A percentile compares a stretch with the other conserved stretches of the same genome.
These are phyloP conservation scores for Engraulis encrasicolus DNA, from an alignment of 2,113 vertebrate species.

Conservation along the genomic window DNA sequence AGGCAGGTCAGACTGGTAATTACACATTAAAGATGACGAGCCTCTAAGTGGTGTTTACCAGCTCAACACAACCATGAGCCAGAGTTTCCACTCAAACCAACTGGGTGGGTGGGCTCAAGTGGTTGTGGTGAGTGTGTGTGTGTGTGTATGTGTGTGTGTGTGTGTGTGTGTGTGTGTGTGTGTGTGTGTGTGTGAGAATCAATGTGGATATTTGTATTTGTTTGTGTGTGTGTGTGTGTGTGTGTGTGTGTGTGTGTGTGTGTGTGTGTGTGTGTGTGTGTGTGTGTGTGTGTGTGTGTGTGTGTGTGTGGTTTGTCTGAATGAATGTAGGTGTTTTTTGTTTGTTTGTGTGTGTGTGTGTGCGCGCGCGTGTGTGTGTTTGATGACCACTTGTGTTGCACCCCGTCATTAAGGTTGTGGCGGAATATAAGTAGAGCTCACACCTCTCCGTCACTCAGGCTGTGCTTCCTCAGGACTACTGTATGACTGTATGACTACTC, in stretches of 20 bases:
- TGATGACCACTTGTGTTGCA: background rate
- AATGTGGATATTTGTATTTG: too few relatives aligned
- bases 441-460: background rate
- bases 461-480: background rate
- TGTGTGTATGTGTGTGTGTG: slow-evolving; percentile 26
- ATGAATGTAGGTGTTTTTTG: background rate
- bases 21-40: slow-evolving; percentile 32
- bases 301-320: background rate
- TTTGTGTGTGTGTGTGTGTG: background rate
- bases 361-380: background rate
- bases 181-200: slow-evolving; percentile 11
- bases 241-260: background rate
- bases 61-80: slow-evolving; percentile 26
- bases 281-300: background rate
- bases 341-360: background rate
- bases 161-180: slow-evolving; percentile 27
- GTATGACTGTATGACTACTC: too few relatives aligned
- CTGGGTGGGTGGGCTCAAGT: slow-evolving; percentile 15
- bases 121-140: slow-evolving; percentile 2
- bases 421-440: background rate
- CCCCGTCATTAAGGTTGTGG: background rate
- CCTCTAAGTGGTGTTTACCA: slow-evolving; percentile 44
- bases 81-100: slow-evolving; percentile 46
- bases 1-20: slow-evolving; percentile 31
- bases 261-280: background rate